These are phyloP conservation scores for Phalanger gymnotis DNA, from an alignment of 2,797 vertebrate species.

Conservation along the genomic window DNA sequence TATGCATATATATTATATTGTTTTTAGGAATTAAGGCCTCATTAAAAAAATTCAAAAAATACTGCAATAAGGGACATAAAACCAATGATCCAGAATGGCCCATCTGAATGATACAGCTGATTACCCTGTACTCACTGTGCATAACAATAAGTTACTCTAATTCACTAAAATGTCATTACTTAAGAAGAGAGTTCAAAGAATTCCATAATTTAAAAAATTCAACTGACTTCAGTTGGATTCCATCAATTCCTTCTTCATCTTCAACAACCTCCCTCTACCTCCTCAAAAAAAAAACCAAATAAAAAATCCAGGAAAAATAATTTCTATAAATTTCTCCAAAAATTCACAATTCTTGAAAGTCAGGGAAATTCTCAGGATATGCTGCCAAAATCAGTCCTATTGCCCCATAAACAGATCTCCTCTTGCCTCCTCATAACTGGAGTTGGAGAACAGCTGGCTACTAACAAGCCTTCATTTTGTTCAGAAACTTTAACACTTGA, in stretches of 20 bases:
- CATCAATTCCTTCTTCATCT: neutral
- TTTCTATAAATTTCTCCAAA: neutral
- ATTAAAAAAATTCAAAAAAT: neutral
- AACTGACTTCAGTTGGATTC: neutral
- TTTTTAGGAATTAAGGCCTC: neutral
- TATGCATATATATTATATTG: too few species aligned
- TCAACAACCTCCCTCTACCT: neutral
- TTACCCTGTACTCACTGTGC: neutral
- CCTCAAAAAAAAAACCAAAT: neutral
- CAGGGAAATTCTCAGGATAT: neutral
- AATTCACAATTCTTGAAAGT: neutral
- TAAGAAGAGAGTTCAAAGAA: neutral
- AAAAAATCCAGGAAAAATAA: neutral
- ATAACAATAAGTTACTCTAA: neutral
- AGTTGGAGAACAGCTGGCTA: conserved; percentile 12
- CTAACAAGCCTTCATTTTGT: neutral
- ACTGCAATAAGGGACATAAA: neutral
- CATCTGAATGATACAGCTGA: neutral
- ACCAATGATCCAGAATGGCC: neutral
- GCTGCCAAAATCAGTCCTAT: conserved; percentile 35
- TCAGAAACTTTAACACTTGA: neutral
- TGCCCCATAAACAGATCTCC: neutral
- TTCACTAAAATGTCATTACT: neutral
- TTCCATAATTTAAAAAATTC: neutral
- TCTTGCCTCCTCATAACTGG: conserved; percentile 8